Percentiles rank a stretch among this genome's conserved stretches.
phyloP scores from a whole-genome alignment of 92 coral and sea anemone genomes.

The Siderastrea siderea region DNA sequence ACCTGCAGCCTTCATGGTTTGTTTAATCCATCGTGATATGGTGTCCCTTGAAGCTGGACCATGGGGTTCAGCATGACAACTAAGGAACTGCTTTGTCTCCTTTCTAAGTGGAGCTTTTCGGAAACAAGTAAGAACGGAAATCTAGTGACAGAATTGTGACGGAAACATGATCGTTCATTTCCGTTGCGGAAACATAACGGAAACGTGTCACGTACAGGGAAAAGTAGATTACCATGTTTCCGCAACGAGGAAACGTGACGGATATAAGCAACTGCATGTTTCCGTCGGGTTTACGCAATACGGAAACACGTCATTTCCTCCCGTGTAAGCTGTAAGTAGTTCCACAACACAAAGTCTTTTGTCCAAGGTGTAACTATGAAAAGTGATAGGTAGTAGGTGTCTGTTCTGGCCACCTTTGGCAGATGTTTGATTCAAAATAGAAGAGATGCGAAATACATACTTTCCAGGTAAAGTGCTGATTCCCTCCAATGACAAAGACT shows the following conservation, averaged over 20 bases:
- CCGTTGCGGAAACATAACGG: background rate
- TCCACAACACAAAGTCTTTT: too few relatives aligned
- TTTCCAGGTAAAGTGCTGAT: conserved; percentile 30
- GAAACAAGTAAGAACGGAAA: background rate
- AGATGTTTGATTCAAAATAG: too few relatives aligned
- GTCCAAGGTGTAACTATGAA: too few relatives aligned
- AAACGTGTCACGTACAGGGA: background rate
- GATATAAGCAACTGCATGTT: background rate
- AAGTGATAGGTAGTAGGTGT: too few relatives aligned
- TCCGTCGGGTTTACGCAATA: background rate
- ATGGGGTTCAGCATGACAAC: conserved; percentile 68
- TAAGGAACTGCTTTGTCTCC: conserved; percentile 50
- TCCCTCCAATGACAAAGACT: conserved; percentile 49
- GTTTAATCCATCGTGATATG: conserved; percentile 62
- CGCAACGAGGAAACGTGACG: background rate
- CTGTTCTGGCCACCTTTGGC: too few relatives aligned
- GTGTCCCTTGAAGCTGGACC: conserved; percentile 74
- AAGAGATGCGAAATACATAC: too few relatives aligned
- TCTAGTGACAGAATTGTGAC: background rate
- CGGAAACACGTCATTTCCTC: background rate
- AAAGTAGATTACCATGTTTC: background rate
- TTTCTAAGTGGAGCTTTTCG: conserved; percentile 28
- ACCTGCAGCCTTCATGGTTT: conserved; percentile 59
- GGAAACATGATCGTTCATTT: too few relatives aligned
- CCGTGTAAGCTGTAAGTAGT: background rate